These are phyloP conservation scores for Quiscalus mexicanus DNA, from an alignment of 2,113 vertebrate species.

Conservation along the genomic window DNA sequence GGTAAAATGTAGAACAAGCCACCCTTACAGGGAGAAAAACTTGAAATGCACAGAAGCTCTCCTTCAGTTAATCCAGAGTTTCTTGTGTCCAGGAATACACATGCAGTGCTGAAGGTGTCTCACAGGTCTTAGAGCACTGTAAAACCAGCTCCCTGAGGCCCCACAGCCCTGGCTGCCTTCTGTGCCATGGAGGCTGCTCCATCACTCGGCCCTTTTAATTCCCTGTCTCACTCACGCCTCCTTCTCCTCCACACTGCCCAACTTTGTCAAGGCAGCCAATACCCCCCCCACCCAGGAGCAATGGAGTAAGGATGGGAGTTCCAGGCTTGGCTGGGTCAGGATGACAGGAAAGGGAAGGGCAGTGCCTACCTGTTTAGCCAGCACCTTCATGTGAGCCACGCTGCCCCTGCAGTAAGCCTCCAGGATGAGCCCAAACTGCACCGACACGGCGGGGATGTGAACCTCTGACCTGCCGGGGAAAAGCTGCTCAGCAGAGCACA, in stretches of 20 bases:
- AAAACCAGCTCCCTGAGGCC: neutral
- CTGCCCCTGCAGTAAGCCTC: conserved; percentile 96
- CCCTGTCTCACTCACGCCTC: neutral
- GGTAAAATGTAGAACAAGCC: neutral
- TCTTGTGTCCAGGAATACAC: neutral
- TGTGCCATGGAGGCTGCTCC: neutral
- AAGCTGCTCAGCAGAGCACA: neutral
- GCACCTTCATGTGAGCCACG: conserved; percentile 95
- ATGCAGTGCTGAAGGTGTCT: neutral
- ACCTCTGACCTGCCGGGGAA: conserved; percentile 87
- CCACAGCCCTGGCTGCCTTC: neutral
- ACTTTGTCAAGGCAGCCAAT: neutral
- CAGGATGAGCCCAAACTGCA: conserved; percentile 93
- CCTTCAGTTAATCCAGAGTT: neutral
- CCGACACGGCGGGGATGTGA: conserved; percentile 89
- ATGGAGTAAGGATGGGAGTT: neutral
- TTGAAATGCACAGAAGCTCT: neutral
- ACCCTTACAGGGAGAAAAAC: neutral
- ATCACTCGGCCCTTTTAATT: neutral
- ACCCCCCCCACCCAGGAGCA: neutral
- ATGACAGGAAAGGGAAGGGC: neutral
- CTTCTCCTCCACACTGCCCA: neutral
- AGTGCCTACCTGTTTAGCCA: conserved; percentile 89
- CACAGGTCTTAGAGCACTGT: fast-evolving
- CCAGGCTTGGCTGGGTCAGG: neutral